Evolutionary conservation across 2,797 vertebrate species (phyloP).

Genomic region (Gymnoscopelus braueri): DNA sequence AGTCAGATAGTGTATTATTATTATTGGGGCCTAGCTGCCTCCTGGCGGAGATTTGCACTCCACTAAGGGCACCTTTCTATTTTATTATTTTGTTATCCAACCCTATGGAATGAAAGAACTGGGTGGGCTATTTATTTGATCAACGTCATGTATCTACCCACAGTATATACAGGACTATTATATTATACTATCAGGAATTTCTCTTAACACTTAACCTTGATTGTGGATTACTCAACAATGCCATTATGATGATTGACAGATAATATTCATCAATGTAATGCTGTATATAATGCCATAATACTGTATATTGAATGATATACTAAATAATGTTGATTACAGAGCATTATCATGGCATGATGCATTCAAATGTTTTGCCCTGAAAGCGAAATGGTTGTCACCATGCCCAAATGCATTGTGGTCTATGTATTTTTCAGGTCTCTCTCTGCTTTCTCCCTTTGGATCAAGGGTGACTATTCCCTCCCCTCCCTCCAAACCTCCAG

Average conservation of each 20-base stretch:
- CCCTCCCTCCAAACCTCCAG: neutral
- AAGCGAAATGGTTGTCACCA: slow-evolving; percentile 56
- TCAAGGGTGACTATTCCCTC: too few relatives aligned
- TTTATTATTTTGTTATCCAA: slow-evolving; percentile 57
- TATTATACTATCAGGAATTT: neutral
- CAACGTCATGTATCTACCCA: slow-evolving; percentile 50
- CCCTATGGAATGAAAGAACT: slow-evolving; percentile 39
- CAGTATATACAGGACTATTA: slow-evolving; percentile 38
- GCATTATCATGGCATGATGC: slow-evolving; percentile 31
- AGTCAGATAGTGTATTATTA: too few relatives aligned
- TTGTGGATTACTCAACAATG: slow-evolving; percentile 50
- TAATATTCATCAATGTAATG: slow-evolving; percentile 11
- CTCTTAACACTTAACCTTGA: neutral
- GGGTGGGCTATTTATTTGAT: slow-evolving; percentile 57
- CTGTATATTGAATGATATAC: slow-evolving; percentile 1
- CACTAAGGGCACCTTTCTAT: slow-evolving; percentile 38
- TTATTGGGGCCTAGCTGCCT: too few relatives aligned
- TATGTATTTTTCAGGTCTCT: neutral
- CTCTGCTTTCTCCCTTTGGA: too few relatives aligned
- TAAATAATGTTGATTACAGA: slow-evolving; percentile 41
- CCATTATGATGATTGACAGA: slow-evolving; percentile 44
- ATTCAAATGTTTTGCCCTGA: slow-evolving; percentile 36
- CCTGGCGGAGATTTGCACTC: slow-evolving; percentile 29
- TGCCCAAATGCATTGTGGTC: neutral
- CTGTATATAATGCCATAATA: slow-evolving; percentile 3